These are phyloP conservation scores for Bradypodion pumilum DNA, from an alignment of 2,797 vertebrate genomes.

Conservation along the genomic window DNA sequence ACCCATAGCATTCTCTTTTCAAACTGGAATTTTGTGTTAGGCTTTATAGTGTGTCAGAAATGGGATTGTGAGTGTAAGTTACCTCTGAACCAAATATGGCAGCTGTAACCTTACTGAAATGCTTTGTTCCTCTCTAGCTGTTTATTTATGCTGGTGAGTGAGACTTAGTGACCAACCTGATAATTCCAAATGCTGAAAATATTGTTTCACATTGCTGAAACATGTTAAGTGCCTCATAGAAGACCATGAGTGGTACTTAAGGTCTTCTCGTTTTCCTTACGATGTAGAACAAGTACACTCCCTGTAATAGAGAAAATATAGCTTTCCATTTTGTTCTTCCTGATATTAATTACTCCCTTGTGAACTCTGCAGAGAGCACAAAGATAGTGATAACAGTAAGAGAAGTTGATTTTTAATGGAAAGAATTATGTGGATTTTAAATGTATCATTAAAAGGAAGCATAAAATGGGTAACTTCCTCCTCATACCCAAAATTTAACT, in stretches of 20 bases:
- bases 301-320: neutral
- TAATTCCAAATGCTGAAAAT: neutral
- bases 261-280: neutral
- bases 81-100: neutral
- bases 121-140: neutral
- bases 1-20: neutral
- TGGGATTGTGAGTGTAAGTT: neutral
- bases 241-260: neutral
- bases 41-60: neutral
- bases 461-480: neutral
- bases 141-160: neutral
- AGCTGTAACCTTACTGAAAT: neutral
- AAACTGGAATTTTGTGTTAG: neutral
- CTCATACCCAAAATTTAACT: neutral
- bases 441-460: slow-evolving; percentile 14
- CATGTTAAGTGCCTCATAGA: neutral
- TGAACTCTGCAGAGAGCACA: neutral
- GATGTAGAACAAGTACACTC: neutral
- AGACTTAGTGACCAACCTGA: neutral
- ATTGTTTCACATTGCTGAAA: neutral
- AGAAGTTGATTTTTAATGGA: neutral
- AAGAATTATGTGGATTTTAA: neutral
- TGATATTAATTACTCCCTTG: neutral
- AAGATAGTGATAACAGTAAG: neutral
- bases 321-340: neutral